A percentile compares a stretch with the other conserved stretches of the same genome.
Evolutionary conservation across 2,888 invertebrate genomes (phyloP).

Genomic region (Parnassius apollo): DNA sequence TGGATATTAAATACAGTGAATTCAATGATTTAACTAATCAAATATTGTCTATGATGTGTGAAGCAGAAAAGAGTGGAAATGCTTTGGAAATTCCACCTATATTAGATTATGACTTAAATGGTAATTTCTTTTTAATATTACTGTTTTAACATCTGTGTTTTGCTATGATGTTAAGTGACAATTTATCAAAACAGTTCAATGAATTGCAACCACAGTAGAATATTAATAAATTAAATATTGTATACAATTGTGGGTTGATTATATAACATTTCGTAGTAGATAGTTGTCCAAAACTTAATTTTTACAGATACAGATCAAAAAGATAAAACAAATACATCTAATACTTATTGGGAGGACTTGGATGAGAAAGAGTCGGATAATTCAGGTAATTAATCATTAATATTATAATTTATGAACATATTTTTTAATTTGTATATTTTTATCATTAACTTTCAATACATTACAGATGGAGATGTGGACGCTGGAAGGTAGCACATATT

Average conservation of each 20-base stretch:
- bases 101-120: constrained; percentile 31
- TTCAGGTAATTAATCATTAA: constrained; percentile 29
- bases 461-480: constrained; percentile 32
- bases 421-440: neutral
- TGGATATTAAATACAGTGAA: constrained; percentile 44
- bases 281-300: constrained; percentile 1
- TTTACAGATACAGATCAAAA: constrained; percentile 31
- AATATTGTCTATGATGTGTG: constrained; percentile 47
- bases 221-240: too few relatives aligned
- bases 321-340: constrained; percentile 30
- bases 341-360: constrained; percentile 35
- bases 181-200: neutral
- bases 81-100: constrained; percentile 14
- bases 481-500: constrained; percentile 33
- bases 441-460: neutral
- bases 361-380: constrained; percentile 38
- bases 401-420: neutral
- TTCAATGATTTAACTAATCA: constrained; percentile 38
- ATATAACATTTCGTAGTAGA: too few relatives aligned
- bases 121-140: constrained; percentile 23
- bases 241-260: too few relatives aligned
- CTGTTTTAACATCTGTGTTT: neutral
- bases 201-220: too few relatives aligned
- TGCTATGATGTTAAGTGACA: neutral
- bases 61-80: constrained; percentile 41